Base-by-base conservation (phyloP, 37 sponge, comb jelly and placozoan species). In the Crambe crambe region DNA sequence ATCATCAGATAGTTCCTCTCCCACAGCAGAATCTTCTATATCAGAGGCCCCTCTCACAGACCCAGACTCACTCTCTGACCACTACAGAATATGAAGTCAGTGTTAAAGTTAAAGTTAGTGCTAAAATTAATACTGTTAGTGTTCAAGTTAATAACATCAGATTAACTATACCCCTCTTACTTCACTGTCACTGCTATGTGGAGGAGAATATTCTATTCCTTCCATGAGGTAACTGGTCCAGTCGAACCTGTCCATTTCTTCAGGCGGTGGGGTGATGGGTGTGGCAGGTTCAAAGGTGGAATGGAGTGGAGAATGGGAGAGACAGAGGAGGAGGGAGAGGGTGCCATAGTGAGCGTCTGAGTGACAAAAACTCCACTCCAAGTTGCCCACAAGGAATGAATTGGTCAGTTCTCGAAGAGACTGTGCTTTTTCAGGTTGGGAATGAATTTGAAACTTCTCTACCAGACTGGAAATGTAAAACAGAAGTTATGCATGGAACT, bases 151-250 rank as follows among this genome's bases (percentile, higher is more conserved):
- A 10, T 54, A 10, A 54, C 56, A 54, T 54, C 10, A 54, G 10
- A 20, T 54, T 54, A 20, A 20, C 56, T 20, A 54, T 54, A 54
- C 18, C 18, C n/a, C n/a, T n/a, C n/a, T 20, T 20, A 23, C 70
- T 22, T 70, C 70, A 70, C 70, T 70, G 42, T 36, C 70, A 70
- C 70, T 70, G 41, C 26, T 25, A 17, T 17, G 22, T 15, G 59
- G 75, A 1, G 74, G 30, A 23, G 82, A 74, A 25, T 72, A 69
- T 41, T 73, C 78, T 17, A 90, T 82, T 8, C 83, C 87, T 69
- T 90, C 83, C 83, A 76, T 86, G 20, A 90, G 73, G 64, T 82
- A 82, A n/a, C 70, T 68, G 30, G 42, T 26, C 91, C 91, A 90
- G 58, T 86, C 83, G 73, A 81, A 85, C 1, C 25, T 23, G 2